Evolutionary conservation across 2,113 vertebrate genomes (phyloP).

Genomic region (Pelvicachromis taeniatus): DNA sequence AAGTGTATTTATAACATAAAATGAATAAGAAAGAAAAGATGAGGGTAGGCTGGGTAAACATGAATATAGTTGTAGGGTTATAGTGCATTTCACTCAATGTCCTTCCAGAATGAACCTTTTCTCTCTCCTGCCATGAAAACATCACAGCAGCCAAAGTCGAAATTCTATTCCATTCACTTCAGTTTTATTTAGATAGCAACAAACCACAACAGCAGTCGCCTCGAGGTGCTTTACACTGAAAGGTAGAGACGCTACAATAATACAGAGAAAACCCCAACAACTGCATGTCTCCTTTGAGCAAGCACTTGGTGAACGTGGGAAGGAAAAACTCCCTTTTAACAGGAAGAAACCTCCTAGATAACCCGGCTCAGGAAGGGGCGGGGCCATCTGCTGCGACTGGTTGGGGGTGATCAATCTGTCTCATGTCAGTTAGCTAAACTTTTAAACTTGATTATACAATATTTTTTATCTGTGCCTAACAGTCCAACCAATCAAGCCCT

Average conservation of each 20-base stretch:
- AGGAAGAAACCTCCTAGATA: neutral
- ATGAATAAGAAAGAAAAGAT: neutral
- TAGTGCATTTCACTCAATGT: rapidly evolving
- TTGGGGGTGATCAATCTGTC: neutral
- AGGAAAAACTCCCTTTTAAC: neutral
- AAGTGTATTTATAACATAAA: neutral
- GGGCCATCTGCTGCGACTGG: rapidly evolving
- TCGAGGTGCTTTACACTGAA: rapidly evolving
- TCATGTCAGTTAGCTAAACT: neutral
- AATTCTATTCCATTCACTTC: neutral
- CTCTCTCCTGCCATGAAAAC: neutral
- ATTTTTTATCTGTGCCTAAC: neutral
- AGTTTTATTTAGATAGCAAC: neutral
- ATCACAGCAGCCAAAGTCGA: neutral
- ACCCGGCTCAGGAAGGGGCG: neutral
- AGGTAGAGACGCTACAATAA: neutral
- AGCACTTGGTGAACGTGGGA: neutral
- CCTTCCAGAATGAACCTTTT: neutral
- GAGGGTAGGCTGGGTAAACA: neutral
- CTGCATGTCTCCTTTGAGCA: neutral
- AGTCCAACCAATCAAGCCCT: neutral
- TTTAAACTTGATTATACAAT: neutral
- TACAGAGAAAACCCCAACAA: neutral
- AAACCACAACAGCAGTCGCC: neutral
- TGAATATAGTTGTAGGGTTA: rapidly evolving